A percentile compares a stretch with the other conserved stretches of the same genome.
Evolutionary conservation across 2,113 vertebrate species (phyloP).

Genomic region (Tenrec ecaudatus): DNA sequence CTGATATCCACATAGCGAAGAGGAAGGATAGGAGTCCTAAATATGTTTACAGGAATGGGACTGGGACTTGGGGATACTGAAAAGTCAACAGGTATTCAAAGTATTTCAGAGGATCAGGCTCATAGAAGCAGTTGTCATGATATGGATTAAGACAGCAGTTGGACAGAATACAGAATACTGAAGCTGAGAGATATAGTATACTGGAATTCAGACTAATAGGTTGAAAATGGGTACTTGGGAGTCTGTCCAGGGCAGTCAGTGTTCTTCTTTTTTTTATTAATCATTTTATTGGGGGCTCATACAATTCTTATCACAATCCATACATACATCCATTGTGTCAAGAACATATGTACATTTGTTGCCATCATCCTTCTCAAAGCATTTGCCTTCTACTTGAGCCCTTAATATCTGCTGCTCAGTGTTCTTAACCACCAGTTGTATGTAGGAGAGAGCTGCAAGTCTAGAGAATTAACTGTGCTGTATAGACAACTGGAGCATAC

Average conservation of each 20-base stretch:
- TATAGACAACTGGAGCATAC: neutral
- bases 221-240: neutral
- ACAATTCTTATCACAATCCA: no score
- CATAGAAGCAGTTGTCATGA: no score
- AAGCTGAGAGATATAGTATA: neutral
- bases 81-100: neutral
- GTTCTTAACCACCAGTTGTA: neutral
- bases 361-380: no score
- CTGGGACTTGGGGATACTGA: neutral
- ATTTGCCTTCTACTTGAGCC: no score
- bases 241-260: neutral
- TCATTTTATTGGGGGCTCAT: no score
- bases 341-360: no score
- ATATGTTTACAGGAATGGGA: neutral
- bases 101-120: constrained; percentile 18
- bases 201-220: neutral
- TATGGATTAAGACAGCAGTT: no score
- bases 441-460: no score
- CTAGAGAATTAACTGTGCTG: neutral
- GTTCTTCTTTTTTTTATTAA: no score
- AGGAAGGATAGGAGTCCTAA: neutral
- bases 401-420: no score
- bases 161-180: constrained; percentile 1
- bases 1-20: neutral
- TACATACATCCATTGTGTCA: no score